Conservation (phyloP, 1,140 invertebrate species). For the Neodiprion virginianus region DNA sequence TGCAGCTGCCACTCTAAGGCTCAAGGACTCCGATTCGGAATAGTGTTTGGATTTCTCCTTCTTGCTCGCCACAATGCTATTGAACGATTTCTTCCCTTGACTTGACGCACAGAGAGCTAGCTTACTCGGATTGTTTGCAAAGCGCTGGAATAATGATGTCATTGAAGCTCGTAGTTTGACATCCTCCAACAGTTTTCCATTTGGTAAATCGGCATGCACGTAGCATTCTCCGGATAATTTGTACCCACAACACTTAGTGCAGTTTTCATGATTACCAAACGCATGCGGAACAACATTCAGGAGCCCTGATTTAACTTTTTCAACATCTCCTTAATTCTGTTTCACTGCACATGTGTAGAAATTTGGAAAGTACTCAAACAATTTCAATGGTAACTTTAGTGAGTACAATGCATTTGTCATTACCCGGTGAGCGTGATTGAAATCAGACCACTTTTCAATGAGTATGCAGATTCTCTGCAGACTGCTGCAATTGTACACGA, state of each 20-base stretch:
- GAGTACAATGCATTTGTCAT: slow-evolving; percentile 23
- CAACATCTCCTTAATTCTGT: neutral
- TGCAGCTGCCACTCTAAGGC: too few relatives aligned
- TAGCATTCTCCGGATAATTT: neutral
- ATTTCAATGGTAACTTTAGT: slow-evolving; percentile 15
- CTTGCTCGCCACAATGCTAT: slow-evolving; percentile 9
- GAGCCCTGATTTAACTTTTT: neutral
- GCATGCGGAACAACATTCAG: slow-evolving; percentile 6
- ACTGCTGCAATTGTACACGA: slow-evolving; percentile 27
- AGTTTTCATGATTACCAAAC: slow-evolving; percentile 8
- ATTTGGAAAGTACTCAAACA: neutral
- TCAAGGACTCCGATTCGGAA: too few relatives aligned
- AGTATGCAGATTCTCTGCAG: slow-evolving; percentile 12
- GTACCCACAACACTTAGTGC: neutral
- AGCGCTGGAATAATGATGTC: neutral
- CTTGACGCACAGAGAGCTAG: slow-evolving; percentile 10
- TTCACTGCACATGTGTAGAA: slow-evolving; percentile 10
- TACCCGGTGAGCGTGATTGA: slow-evolving; percentile 23
- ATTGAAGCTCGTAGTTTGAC: slow-evolving; percentile 9
- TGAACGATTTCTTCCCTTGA: slow-evolving; percentile 17
- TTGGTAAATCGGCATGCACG: neutral
- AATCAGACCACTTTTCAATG: slow-evolving; percentile 29
- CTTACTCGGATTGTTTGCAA: slow-evolving; percentile 10
- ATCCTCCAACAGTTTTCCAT: neutral
- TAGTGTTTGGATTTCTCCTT: neutral